These are phyloP conservation scores for Patagioenas fasciata DNA, from an alignment of 2,113 vertebrate species.

Conservation along the genomic window DNA sequence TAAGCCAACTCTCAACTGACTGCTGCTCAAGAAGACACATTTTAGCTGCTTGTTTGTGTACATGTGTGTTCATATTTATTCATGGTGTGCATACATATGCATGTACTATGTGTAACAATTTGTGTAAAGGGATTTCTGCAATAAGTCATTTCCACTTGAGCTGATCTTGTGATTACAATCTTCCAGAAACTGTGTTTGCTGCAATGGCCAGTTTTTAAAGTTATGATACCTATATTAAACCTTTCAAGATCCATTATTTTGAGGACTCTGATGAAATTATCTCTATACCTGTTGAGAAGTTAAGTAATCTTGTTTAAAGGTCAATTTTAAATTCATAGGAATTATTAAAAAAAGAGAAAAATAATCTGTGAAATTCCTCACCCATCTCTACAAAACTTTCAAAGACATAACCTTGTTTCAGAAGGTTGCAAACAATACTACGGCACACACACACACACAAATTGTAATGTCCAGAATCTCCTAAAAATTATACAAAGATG, in stretches of 20 bases:
- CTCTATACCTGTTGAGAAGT: background rate
- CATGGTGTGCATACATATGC: rapidly evolving
- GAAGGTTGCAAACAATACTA: background rate
- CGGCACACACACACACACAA: too few species aligned
- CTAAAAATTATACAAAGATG: background rate
- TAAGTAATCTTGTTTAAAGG: background rate
- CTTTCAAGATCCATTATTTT: background rate
- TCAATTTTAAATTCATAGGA: background rate
- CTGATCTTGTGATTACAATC: background rate
- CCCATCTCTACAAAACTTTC: background rate
- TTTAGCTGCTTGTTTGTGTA: background rate
- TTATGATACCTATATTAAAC: background rate
- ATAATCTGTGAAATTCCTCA: background rate
- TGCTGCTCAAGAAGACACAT: background rate
- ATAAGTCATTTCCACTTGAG: background rate
- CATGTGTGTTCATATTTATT: background rate
- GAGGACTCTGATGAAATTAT: background rate
- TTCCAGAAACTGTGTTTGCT: background rate
- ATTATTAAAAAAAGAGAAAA: background rate
- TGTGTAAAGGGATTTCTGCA: background rate
- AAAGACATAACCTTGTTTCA: background rate
- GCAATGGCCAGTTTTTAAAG: background rate
- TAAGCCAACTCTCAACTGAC: background rate
- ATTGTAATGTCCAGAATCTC: background rate
- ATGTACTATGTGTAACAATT: background rate